These are phyloP conservation scores for Drosophila pruinosa DNA, from an alignment of 1,140 invertebrate genomes.

Conservation along the genomic window DNA sequence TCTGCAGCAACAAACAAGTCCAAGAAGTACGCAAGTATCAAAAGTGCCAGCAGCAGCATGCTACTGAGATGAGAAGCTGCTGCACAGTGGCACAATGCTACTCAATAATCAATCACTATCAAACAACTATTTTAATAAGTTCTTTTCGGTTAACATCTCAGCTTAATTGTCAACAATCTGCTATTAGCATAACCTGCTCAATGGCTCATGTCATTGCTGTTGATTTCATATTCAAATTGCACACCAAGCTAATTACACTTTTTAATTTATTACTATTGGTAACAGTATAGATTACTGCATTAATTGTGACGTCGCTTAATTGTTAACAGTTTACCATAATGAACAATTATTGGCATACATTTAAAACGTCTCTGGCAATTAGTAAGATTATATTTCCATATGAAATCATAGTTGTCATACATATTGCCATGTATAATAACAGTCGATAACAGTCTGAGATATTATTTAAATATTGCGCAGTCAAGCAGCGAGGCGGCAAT, in stretches of 20 bases:
- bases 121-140: not conserved
- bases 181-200: not conserved
- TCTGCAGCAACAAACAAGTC: constrained; percentile 63
- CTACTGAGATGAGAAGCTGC: constrained; percentile 4
- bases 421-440: too few species aligned
- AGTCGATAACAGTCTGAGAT: too few species aligned
- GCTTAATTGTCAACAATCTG: not conserved
- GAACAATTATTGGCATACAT: not conserved
- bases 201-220: not conserved
- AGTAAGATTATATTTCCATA: not conserved
- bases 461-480: too few species aligned
- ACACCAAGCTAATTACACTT: constrained; percentile 1
- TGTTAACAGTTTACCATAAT: not conserved
- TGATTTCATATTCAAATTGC: not conserved
- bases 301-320: not conserved
- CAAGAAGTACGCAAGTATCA: constrained; percentile 52
- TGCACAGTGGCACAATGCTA: not conserved
- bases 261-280: constrained; percentile 11
- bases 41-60: constrained; percentile 57
- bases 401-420: not conserved
- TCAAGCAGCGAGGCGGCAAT: too few species aligned
- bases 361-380: not conserved
- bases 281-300: not conserved
- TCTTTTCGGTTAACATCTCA: not conserved
- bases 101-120: not conserved